phyloP scores from a whole-genome alignment of 2,797 vertebrate genomes.

The Myotis pilosus region DNA sequence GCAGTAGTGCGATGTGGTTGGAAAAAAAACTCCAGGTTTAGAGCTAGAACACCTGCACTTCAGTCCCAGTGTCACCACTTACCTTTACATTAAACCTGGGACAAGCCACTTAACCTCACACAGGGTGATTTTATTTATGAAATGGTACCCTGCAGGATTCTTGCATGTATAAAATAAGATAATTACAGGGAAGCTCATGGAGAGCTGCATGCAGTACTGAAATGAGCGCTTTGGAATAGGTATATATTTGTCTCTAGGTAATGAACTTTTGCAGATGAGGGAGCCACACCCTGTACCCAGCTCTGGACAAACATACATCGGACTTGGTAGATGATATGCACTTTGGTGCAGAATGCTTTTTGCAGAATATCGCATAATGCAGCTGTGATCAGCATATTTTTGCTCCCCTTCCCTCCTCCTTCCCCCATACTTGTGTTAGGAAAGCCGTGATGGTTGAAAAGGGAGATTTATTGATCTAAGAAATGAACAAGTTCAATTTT shows the following conservation, averaged over 20 bases:
- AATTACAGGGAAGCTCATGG: constrained; percentile 36
- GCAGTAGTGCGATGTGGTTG: constrained; percentile 49
- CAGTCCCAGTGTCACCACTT: constrained; percentile 32
- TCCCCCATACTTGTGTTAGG: not conserved
- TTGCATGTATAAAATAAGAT: constrained; percentile 33
- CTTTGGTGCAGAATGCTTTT: not conserved
- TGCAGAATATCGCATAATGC: not conserved
- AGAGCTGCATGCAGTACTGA: not conserved
- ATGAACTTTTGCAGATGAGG: not conserved
- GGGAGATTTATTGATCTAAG: not conserved
- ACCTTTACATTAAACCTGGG: constrained; percentile 45
- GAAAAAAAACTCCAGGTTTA: constrained; percentile 42
- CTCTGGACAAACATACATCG: not conserved
- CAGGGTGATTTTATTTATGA: constrained; percentile 51
- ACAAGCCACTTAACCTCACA: constrained; percentile 60
- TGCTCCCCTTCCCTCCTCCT: not conserved
- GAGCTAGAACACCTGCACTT: constrained; percentile 71
- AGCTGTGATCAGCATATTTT: not conserved
- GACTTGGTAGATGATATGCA: not conserved
- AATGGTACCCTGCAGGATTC: constrained; percentile 16
- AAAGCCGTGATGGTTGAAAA: not conserved
- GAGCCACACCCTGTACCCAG: not conserved
- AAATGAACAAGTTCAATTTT: not conserved
- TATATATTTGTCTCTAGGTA: not conserved
- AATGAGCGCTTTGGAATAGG: not conserved